These are phyloP conservation scores for Andrena hattorfiana DNA, from an alignment of 2,888 invertebrate genomes.

Conservation along the genomic window DNA sequence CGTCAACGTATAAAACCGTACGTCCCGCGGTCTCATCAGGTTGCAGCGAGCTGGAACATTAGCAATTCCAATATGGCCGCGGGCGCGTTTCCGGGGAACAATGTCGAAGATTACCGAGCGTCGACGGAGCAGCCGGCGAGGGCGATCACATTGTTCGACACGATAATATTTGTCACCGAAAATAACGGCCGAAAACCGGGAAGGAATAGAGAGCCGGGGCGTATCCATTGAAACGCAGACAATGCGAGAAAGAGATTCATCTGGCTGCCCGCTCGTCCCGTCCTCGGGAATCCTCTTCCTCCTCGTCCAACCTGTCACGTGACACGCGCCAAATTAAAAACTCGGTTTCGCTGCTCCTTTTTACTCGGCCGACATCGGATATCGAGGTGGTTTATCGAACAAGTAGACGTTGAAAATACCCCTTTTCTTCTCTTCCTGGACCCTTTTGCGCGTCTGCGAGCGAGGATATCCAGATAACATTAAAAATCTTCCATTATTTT, in stretches of 20 bases:
- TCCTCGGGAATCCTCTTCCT: constrained; percentile 60
- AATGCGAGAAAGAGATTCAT: constrained; percentile 83
- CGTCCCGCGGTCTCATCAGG: constrained; percentile 56
- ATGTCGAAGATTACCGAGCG: constrained; percentile 82
- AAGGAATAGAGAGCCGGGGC: constrained; percentile 77
- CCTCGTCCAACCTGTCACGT: constrained; percentile 72
- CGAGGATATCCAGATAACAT: background rate
- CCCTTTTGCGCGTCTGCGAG: background rate
- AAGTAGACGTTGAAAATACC: constrained; percentile 36
- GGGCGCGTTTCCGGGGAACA: constrained; percentile 80
- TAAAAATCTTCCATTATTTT: background rate
- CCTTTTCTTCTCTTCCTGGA: background rate
- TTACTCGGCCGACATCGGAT: constrained; percentile 69
- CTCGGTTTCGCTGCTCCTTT: constrained; percentile 75
- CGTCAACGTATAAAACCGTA: constrained; percentile 37
- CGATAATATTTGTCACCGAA: constrained; percentile 85
- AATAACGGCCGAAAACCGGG: constrained; percentile 80
- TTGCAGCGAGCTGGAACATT: constrained; percentile 72
- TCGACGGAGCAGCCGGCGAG: constrained; percentile 75
- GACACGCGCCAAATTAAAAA: constrained; percentile 82
- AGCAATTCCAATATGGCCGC: constrained; percentile 82
- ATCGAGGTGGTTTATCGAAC: constrained; percentile 77
- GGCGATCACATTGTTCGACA: constrained; percentile 84
- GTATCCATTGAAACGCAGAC: constrained; percentile 83
- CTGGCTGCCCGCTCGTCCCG: constrained; percentile 76